Conservation (phyloP, 30 jellyfish, hydroid and myxozoan species). For the Hydractinia echinata region DNA sequence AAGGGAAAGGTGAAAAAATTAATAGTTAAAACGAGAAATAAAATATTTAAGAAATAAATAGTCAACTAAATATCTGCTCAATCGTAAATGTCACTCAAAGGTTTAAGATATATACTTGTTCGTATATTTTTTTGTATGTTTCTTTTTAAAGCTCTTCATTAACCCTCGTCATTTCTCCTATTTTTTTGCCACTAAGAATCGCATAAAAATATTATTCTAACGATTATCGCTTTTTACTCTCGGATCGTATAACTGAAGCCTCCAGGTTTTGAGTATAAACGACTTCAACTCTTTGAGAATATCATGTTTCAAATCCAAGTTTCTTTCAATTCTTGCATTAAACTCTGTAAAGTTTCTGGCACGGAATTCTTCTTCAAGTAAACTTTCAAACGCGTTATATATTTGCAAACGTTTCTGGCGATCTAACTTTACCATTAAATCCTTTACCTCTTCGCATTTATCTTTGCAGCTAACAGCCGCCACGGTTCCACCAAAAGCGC, state of each 20-base stretch:
- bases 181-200: too few relatives aligned
- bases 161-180: too few relatives aligned
- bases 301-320: conserved; percentile 54
- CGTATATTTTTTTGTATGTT: too few relatives aligned
- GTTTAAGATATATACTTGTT: too few relatives aligned
- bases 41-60: too few relatives aligned
- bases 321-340: conserved; percentile 50
- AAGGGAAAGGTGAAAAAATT: too few relatives aligned
- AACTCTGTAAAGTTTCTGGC: conserved; percentile 42
- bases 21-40: too few relatives aligned
- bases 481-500: conserved; percentile 67
- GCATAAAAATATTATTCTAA: too few relatives aligned
- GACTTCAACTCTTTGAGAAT: conserved; percentile 34
- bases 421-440: conserved; percentile 39
- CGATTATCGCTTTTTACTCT: conserved; percentile 33
- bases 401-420: conserved; percentile 41
- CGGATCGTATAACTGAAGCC: conserved; percentile 43
- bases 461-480: conserved; percentile 66
- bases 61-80: too few relatives aligned
- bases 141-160: too few relatives aligned
- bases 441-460: conserved; percentile 48
- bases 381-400: conserved; percentile 38
- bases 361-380: conserved; percentile 32
- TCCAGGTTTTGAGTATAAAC: conserved; percentile 47
- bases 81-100: too few relatives aligned